phyloP scores from a whole-genome alignment of 1,140 invertebrate genomes.

The Phortica variegata region DNA sequence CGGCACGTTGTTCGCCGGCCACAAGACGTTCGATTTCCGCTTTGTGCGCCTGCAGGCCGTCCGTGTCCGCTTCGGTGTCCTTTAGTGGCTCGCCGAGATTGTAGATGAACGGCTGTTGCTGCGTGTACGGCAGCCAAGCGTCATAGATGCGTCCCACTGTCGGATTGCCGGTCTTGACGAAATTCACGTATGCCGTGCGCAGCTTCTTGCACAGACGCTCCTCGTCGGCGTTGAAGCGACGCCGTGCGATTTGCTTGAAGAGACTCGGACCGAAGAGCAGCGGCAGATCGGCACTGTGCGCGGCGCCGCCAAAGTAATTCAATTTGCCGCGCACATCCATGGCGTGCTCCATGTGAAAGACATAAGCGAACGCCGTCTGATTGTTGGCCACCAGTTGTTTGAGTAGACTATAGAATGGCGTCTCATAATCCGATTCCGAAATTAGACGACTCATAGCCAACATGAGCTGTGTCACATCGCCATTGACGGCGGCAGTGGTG shows the following conservation, averaged over 20 bases:
- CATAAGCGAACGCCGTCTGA: constrained; percentile 48
- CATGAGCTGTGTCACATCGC: constrained; percentile 26
- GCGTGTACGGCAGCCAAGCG: constrained; percentile 63
- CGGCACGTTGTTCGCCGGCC: constrained; percentile 2
- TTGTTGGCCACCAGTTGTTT: constrained; percentile 39
- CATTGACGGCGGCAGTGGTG: neutral
- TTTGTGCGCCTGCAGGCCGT: constrained; percentile 16
- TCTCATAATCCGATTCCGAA: constrained; percentile 48
- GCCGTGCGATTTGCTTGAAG: constrained; percentile 63
- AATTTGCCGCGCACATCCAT: constrained; percentile 51
- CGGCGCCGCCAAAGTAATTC: constrained; percentile 57
- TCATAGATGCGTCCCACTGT: constrained; percentile 61
- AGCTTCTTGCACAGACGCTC: constrained; percentile 62
- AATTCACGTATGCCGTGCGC: constrained; percentile 63
- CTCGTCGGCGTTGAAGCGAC: constrained; percentile 62
- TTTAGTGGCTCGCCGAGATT: constrained; percentile 45
- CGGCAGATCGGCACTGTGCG: constrained; percentile 66
- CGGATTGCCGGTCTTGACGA: constrained; percentile 63
- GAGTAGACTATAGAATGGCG: constrained; percentile 42
- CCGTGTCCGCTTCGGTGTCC: neutral
- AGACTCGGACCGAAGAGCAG: constrained; percentile 66
- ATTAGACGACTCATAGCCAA: constrained; percentile 42
- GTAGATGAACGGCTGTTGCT: constrained; percentile 58
- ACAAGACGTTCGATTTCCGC: constrained; percentile 31
- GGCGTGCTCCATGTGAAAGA: constrained; percentile 52